phyloP scores from a whole-genome alignment of 2,113 vertebrate species.

The Rhinoderma darwinii region DNA sequence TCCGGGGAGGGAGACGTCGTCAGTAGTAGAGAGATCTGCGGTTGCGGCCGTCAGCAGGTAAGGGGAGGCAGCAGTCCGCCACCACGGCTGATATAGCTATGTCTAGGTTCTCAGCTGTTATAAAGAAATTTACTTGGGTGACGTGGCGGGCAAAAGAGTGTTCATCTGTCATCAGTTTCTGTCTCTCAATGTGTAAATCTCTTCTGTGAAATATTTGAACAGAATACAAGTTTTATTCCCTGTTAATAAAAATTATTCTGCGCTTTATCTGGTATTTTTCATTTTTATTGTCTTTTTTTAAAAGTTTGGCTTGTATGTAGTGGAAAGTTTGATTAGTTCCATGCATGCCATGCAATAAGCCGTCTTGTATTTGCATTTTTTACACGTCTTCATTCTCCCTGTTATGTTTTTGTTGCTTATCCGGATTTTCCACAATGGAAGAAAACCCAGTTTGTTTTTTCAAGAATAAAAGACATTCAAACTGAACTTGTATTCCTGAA shows the following conservation, averaged over 20 bases:
- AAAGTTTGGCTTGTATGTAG: constrained; percentile 51
- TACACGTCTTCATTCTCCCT: constrained; percentile 47
- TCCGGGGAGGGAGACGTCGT: too few species aligned
- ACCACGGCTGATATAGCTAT: too few species aligned
- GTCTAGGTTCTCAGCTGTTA: neutral
- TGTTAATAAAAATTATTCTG: constrained; percentile 57
- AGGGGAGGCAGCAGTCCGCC: too few species aligned
- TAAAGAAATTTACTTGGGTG: neutral
- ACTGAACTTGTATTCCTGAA: constrained; percentile 14
- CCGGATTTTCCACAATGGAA: constrained; percentile 56
- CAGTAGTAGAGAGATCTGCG: too few species aligned
- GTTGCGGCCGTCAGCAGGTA: too few species aligned
- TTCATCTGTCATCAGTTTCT: constrained; percentile 43
- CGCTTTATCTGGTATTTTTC: constrained; percentile 59
- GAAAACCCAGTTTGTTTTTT: constrained; percentile 34
- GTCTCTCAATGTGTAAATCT: constrained; percentile 43
- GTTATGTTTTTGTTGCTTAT: constrained; percentile 53
- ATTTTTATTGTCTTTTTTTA: constrained; percentile 60
- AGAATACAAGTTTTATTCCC: constrained; percentile 49
- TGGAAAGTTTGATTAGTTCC: constrained; percentile 58
- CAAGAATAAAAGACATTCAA: constrained; percentile 2
- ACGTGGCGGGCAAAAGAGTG: neutral
- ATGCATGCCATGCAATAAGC: constrained; percentile 53
- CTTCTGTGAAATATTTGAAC: constrained; percentile 46
- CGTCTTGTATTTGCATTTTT: constrained; percentile 56